Evolutionary conservation across 2,888 invertebrate species (phyloP).

Genomic region (Arctia plantaginis): DNA sequence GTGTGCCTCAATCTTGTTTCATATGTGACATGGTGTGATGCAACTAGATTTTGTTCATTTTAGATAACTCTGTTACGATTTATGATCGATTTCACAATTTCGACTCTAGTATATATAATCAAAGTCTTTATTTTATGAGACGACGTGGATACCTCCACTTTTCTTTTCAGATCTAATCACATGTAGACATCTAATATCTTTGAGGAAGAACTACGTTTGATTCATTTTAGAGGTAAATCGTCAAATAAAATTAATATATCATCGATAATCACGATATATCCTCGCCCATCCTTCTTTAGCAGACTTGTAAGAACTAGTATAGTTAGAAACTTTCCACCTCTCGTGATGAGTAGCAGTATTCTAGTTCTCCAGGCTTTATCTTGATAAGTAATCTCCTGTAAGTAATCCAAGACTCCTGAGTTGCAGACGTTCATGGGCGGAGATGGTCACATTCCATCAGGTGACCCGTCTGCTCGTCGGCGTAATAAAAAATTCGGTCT

Average conservation of each 20-base stretch:
- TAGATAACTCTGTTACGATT: not conserved
- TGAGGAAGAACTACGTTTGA: not conserved
- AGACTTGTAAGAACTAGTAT: not conserved
- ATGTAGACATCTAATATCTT: not conserved
- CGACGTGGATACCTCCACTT: too few species aligned
- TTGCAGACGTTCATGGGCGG: too few species aligned
- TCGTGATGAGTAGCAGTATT: not conserved
- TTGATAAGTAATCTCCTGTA: too few species aligned
- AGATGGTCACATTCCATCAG: too few species aligned
- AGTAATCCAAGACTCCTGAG: too few species aligned
- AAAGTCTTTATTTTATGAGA: not conserved
- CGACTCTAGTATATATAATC: not conserved
- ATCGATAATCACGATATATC: accelerated
- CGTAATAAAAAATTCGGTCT: too few species aligned
- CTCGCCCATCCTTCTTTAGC: not conserved
- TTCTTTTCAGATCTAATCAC: not conserved
- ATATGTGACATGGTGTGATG: not conserved
- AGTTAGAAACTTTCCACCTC: not conserved
- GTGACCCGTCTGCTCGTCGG: too few species aligned
- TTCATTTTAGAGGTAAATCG: not conserved
- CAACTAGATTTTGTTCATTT: not conserved
- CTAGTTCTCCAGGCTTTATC: not conserved
- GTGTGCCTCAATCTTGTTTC: not conserved
- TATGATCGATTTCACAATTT: not conserved
- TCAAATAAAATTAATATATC: not conserved